Evolutionary conservation across 2,113 vertebrate genomes (phyloP), one percentile per base, ranked within the genome.

Genomic region (Progne subis): DNA sequence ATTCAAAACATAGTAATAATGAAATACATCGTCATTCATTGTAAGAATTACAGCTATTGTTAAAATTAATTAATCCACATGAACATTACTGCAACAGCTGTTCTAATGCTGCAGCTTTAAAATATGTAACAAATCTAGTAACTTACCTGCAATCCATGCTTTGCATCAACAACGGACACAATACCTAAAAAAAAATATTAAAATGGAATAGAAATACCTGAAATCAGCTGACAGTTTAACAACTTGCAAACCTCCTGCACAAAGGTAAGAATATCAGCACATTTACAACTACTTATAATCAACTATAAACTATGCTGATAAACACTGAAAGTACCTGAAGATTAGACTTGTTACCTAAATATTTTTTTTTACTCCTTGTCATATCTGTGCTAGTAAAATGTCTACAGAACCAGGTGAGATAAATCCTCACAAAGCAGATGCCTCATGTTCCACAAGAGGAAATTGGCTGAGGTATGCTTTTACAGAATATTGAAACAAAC

Each of bases 131-230:
- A 65, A 88, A 69, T 46, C 28, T 44, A 93, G 26, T n/a, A 43
- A 85, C 95, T 97, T 98, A 99, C 99, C 98, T 99, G 98, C 77
- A 99, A 88, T 94, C 99, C 99, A 95, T 99, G 98, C 91, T 99
- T 99, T 86, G 99, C 99, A 86, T 99, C 99, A 64, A 99, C 98
- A 90, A 99, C 98, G 37, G 99, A 99, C 88, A 99, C 89, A 67
- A 99, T 99, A 91, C 99, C 99, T 99, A 93, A 20, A 96, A 97
- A 85, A 88, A n/a, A 96, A 88, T 5, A 91, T 72, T 52, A 79
- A 92, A 83, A 59, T 12, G 0, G 3, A 64, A 52, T 9, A 49
- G 18, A n/a, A 68, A 68, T 17, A 5, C 16, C 5, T 75, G 20
- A 52, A 82, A 68, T 29, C n/a, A 92, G 16, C 6, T 25, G 39